Percentiles rank a stretch among this genome's conserved stretches.
These are phyloP conservation scores for Bryconaethiops microstoma DNA, from an alignment of 2,797 vertebrate genomes.

Conservation along the genomic window DNA sequence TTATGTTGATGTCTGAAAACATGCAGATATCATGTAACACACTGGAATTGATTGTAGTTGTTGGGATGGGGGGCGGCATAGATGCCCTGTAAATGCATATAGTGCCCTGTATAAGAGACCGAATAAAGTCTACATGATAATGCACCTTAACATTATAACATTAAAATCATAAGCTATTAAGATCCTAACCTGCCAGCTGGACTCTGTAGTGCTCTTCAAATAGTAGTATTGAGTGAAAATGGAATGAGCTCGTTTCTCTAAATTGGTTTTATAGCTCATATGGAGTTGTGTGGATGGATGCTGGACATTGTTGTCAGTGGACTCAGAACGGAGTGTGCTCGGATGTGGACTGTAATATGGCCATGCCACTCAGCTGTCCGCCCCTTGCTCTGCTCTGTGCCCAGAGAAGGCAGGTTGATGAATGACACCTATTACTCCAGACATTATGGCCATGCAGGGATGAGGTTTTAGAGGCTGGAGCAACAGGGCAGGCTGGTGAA, in stretches of 20 bases:
- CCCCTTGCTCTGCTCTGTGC: slow-evolving; percentile 47
- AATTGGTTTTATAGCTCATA: slow-evolving; percentile 26
- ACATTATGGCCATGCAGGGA: slow-evolving; percentile 53
- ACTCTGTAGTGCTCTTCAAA: not conserved
- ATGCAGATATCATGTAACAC: no score
- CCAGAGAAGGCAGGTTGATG: slow-evolving; percentile 55
- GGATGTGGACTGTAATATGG: slow-evolving; percentile 55
- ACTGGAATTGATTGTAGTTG: no score
- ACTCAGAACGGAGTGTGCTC: slow-evolving; percentile 45
- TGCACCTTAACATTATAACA: no score
- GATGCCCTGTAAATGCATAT: no score
- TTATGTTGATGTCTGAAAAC: no score
- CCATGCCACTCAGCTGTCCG: slow-evolving; percentile 57
- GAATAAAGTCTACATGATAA: no score
- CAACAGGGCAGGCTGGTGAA: slow-evolving; percentile 3
- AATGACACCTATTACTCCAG: slow-evolving; percentile 65
- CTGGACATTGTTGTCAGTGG: slow-evolving; percentile 44
- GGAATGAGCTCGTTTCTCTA: not conserved
- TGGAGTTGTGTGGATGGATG: slow-evolving; percentile 33
- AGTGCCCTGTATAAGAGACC: no score
- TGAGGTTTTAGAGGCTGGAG: slow-evolving; percentile 29
- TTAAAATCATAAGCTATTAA: no score
- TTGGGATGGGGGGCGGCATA: no score
- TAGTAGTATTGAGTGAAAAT: not conserved
- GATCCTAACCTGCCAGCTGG: no score